Conservation (phyloP, 2,888 invertebrate species). For the Hymenopus coronatus region DNA sequence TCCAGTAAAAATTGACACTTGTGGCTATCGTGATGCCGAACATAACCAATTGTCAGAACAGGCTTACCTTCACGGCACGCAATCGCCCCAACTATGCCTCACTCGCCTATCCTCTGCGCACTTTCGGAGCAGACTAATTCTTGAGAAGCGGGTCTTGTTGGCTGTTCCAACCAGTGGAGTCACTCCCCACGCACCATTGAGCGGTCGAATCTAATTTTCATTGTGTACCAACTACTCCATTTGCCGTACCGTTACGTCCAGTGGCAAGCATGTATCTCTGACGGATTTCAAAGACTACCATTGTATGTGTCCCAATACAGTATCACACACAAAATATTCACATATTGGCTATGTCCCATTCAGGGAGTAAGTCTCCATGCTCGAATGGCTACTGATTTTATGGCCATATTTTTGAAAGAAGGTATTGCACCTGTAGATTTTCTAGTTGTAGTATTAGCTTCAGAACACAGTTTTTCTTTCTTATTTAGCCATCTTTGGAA, state of each 20-base stretch:
- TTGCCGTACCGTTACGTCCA: background rate
- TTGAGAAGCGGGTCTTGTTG: background rate
- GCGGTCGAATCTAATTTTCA: background rate
- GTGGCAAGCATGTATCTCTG: background rate
- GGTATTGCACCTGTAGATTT: background rate
- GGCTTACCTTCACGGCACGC: background rate
- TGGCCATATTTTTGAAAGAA: background rate
- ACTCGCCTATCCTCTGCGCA: background rate
- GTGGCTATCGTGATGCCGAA: background rate
- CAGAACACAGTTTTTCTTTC: background rate
- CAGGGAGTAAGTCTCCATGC: background rate
- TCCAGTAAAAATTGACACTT: no score
- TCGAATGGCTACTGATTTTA: background rate
- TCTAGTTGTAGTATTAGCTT: background rate
- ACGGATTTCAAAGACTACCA: background rate
- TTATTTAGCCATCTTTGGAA: no score
- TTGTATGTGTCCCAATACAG: background rate
- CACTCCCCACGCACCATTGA: background rate
- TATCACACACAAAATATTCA: background rate
- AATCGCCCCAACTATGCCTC: background rate
- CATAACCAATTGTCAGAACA: background rate
- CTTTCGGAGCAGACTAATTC: background rate
- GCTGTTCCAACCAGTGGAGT: background rate
- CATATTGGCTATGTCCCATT: background rate
- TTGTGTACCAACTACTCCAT: background rate